Evolutionary conservation across 92 coral and sea anemone genomes (phyloP).

Genomic region (Heteractis magnifica): DNA sequence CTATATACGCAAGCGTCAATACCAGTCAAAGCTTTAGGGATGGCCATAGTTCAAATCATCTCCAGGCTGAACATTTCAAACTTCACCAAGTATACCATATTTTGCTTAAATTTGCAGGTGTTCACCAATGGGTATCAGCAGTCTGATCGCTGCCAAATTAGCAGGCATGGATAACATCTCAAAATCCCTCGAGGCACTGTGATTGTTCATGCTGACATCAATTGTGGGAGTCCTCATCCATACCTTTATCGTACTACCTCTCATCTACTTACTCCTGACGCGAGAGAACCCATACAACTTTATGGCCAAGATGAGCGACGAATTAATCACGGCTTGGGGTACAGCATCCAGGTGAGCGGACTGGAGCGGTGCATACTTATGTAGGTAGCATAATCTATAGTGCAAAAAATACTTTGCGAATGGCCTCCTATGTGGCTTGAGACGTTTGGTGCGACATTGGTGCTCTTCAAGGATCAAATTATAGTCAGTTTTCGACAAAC

Average conservation of each 20-base stretch:
- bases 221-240: slow-evolving; percentile 61
- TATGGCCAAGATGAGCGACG: slow-evolving; percentile 55
- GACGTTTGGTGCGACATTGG: too few species aligned
- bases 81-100: not conserved
- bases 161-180: slow-evolving; percentile 64
- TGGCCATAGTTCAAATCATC: too few species aligned
- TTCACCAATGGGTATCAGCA: slow-evolving; percentile 61
- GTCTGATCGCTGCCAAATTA: slow-evolving; percentile 68
- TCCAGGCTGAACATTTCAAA: too few species aligned
- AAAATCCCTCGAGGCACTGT: slow-evolving; percentile 48
- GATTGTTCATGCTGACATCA: slow-evolving; percentile 61
- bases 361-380: too few species aligned
- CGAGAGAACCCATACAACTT: slow-evolving; percentile 63
- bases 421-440: too few species aligned
- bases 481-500: too few species aligned
- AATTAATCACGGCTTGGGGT: slow-evolving; percentile 57
- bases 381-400: too few species aligned
- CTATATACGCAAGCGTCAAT: too few species aligned
- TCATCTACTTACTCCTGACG: slow-evolving; percentile 51
- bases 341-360: slow-evolving; percentile 54
- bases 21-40: too few species aligned
- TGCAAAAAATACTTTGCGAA: too few species aligned
- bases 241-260: slow-evolving; percentile 52
- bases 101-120: slow-evolving; percentile 37
- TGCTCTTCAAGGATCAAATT: too few species aligned